These are phyloP conservation scores for Petaurus breviceps DNA, from an alignment of 2,113 vertebrate species.

Conservation along the genomic window DNA sequence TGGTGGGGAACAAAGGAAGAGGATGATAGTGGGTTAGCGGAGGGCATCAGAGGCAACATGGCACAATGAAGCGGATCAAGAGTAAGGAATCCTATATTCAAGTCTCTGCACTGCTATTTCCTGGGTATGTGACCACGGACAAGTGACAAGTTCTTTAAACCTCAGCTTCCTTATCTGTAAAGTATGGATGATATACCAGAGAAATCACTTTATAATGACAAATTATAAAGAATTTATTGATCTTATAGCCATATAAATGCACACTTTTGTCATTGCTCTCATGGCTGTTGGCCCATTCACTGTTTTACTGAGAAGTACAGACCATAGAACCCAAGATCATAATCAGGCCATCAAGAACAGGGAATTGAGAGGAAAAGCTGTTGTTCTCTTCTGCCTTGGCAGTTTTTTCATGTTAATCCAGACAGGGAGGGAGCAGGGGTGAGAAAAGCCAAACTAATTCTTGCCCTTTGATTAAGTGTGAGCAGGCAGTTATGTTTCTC, in stretches of 20 bases:
- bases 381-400: neutral
- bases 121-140: no score
- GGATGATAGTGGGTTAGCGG: neutral
- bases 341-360: neutral
- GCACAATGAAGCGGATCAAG: neutral
- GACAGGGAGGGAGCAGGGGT: neutral
- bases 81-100: neutral
- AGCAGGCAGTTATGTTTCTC: neutral
- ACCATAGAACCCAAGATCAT: neutral
- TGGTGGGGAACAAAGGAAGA: neutral
- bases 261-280: neutral
- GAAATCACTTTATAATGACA: neutral
- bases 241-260: neutral
- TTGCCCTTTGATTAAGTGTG: slow-evolving; percentile 1
- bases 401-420: neutral
- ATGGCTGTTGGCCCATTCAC: neutral
- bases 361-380: neutral
- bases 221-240: neutral
- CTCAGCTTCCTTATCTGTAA: neutral
- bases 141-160: neutral
- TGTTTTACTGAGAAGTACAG: neutral
- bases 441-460: neutral
- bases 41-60: neutral
- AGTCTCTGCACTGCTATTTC: neutral
- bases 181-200: neutral